Evolutionary conservation across 35 echinoderm and acorn worm species (phyloP), one percentile per base, ranked within the genome.

Genomic region (Apostichopus californicus): DNA sequence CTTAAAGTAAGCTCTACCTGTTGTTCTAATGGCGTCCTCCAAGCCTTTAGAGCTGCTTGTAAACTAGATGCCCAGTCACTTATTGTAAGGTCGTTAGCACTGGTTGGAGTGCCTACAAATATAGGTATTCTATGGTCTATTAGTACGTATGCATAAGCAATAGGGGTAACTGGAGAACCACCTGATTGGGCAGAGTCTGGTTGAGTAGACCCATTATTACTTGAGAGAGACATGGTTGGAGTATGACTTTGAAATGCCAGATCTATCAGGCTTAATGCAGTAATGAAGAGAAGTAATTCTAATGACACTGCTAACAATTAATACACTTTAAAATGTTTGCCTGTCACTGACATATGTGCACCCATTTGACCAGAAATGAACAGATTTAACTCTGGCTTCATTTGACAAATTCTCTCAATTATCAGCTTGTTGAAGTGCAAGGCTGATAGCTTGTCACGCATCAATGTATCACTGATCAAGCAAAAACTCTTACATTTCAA

Each of bases 341-440:
- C 12, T 24, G 8, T 14, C 28, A 34, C 28, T 34, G 24, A 25
- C 24, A 25, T 25, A 25, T 25, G 87, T 60, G 72, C 87, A 89
- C 6, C 87, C 60, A 89, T 89, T 20, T 52, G 60, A 89, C 87
- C 87, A 89, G 87, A 89, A 72, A 60, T 89, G 88, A 14, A 90
- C 26, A 77, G 64, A 64, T 59, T 90, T 15, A 52, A 75, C 12
- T 10, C 22, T 22, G 86, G 86, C 10, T 63, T 7, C 13, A 88
- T n/a, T 68, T 88, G 26, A 2, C 55, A 56, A 14, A 88, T 11
- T 65, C 13, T 64, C 1, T 88, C 26, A 57, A 88, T 88, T 0
- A 64, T 22, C 73, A 53, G 18, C 26, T 90, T 34, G 53, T 90
- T 90, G 88, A 90, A 77, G 22, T 34, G 64, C 9, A 75, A n/a